Evolutionary conservation across 2,113 vertebrate genomes (phyloP), one percentile per base, ranked within the genome.

Genomic region (Nibea albiflora): DNA sequence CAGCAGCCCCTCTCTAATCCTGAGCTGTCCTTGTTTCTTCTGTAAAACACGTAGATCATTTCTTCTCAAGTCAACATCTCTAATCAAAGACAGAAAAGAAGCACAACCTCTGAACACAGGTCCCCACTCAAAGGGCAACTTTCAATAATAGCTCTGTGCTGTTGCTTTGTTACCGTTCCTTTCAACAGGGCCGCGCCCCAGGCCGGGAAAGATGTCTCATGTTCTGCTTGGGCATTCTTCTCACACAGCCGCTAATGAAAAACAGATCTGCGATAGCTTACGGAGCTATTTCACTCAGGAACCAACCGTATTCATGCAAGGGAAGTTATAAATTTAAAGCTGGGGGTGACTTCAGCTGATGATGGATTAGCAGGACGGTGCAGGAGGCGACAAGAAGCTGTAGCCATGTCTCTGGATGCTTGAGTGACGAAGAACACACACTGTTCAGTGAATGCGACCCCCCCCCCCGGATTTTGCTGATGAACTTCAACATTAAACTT

Each of bases 191-290:
- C 31, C 6, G 7, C 8, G 42, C 61, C 69, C 9, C 8, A 73
- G 28, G 73, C 74, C 71, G 11, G 12, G 47, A 64, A 58, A 67
- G 64, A 47, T 22, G 46, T 35, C 81, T 84, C 58, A 72, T 62
- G 71, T 76, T 73, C 61, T 28, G 42, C 65, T 3, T 11, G 11
- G 47, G 50, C 66, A 87, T 89, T 88, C 80, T 85, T 90, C 66
- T 83, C 89, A 88, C 78, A 52, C 26, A 60, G 64, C 57, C 31
- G 56, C 83, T 86, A 93, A 93, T 93, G 85, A 88, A 89, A 90
- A 81, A 67, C 42, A 39, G 26, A 58, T 26, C 62, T 78, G 81
- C 68, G 44, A 46, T 73, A 65, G 70, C 58, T 81, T 35, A 46
- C 2, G 17, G 22, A 77, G 54, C 19, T 56, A 49, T 77, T 68